Evolutionary conservation across 2,888 invertebrate genomes (phyloP).

Genomic region (Ochlodes sylvanus): DNA sequence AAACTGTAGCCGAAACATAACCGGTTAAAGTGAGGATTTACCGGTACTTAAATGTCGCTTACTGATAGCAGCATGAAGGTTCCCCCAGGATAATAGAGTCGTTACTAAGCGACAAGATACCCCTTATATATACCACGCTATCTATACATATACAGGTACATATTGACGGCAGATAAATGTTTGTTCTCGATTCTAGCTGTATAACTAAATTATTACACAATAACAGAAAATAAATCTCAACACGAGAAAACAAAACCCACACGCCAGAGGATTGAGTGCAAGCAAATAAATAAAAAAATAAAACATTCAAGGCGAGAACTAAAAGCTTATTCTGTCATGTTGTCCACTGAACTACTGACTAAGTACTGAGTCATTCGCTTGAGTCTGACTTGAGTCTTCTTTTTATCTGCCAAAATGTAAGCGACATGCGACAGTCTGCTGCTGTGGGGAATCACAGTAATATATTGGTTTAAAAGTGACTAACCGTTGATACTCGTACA

Average conservation of each 20-base stretch:
- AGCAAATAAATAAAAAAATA: not conserved
- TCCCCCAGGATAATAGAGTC: too few species aligned
- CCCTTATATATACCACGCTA: too few species aligned
- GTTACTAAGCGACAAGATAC: too few species aligned
- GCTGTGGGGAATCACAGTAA: not conserved
- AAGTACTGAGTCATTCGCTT: constrained; percentile 11
- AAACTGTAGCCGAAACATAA: too few species aligned
- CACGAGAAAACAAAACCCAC: not conserved
- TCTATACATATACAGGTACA: too few species aligned
- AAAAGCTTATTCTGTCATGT: constrained; percentile 6
- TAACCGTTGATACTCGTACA: not conserved
- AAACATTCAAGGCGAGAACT: not conserved
- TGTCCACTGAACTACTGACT: constrained; percentile 13
- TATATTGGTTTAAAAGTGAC: not conserved
- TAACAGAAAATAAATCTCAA: not conserved
- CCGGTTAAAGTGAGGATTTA: too few species aligned
- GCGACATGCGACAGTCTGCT: not conserved
- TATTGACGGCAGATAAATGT: too few species aligned
- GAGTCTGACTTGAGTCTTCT: not conserved
- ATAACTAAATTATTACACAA: not conserved
- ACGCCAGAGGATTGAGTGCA: not conserved
- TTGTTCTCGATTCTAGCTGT: too few species aligned
- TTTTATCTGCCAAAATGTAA: constrained; percentile 11
- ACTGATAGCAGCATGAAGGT: too few species aligned
- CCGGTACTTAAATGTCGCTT: too few species aligned